Base-by-base conservation (phyloP, 1,140 invertebrate species). In the Oryzaephilus surinamensis region DNA sequence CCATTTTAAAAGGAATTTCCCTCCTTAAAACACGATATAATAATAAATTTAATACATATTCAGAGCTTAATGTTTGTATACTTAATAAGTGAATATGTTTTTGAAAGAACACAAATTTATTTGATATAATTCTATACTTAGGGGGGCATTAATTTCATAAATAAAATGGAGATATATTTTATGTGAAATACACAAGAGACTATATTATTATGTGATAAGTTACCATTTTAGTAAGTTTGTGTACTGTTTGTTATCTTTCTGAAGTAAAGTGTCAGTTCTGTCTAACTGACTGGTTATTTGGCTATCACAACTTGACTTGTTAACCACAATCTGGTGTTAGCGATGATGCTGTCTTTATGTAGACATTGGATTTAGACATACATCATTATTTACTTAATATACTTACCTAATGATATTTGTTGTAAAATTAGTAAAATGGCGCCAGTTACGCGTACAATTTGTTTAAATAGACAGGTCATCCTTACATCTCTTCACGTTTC, bases 281-380 rank as follows among this genome's bases (percentile, higher is more conserved):
- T 46, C 38, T 41, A n/a, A 41, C 43, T 46, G 43, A 46, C 39
- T 46, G 41, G 43, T 46, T 46, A 46, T 46, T 46, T 32, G 39
- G 38, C 43, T 46, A 37, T 46, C 43, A 41, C 43, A 46, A 46
- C 43, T 46, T 32, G 30, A 41, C 23, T 28, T 37, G 33, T 38
- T 41, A 23, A 38, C 39, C 43, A 35, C 38, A 45, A 45, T 45
- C n/a, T n/a, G n/a, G n/a, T n/a, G n/a, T n/a, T n/a, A n/a, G n/a
- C n/a, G n/a, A n/a, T n/a, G n/a, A n/a, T n/a, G n/a, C n/a, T 24
- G 23, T 24, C 4, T 24, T 24, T n/a, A n/a, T 24, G 8, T 24
- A 8, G 10, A 24, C 10, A 24, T 4, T 24, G 8, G 11, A 4
- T n/a, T 2, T 24, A 24, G 11, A 24, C 11, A 24, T 24, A 24